phyloP scores from a whole-genome alignment of 2,113 vertebrate genomes.

The Ardeotis arabs region DNA sequence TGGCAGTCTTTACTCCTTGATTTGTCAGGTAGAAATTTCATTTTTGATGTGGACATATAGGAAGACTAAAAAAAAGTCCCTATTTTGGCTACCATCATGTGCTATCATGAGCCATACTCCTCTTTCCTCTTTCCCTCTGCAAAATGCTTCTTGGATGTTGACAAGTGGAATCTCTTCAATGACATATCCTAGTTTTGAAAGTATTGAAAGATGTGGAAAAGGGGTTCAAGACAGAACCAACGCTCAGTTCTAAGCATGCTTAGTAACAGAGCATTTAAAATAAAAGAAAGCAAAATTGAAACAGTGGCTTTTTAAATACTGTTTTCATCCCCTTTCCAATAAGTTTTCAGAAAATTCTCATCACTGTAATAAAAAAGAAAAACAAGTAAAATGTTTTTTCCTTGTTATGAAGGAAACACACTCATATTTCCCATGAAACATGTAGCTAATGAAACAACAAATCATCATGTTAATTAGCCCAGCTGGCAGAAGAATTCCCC shows the following conservation, averaged over 20 bases:
- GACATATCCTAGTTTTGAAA: neutral
- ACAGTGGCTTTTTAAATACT: neutral
- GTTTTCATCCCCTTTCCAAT: neutral
- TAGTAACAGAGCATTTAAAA: neutral
- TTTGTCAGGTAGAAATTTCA: neutral
- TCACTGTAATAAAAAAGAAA: neutral
- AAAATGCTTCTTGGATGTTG: neutral
- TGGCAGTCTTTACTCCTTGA: neutral
- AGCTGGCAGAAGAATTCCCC: constrained; percentile 6
- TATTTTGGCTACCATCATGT: neutral
- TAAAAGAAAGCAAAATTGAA: neutral
- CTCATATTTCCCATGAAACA: neutral
- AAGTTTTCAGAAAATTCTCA: neutral
- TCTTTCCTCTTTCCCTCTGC: neutral
- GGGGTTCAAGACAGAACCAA: too few species aligned
- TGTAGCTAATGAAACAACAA: constrained; percentile 41
- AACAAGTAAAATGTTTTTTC: neutral
- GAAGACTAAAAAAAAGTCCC: neutral
- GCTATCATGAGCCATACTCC: neutral
- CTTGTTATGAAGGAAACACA: neutral
- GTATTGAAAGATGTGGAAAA: neutral
- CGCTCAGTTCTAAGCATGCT: neutral
- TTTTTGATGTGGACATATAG: too few species aligned
- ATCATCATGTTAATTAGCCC: constrained; percentile 36
- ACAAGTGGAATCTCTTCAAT: neutral